Evolutionary conservation across 2,797 vertebrate genomes (phyloP), one percentile per base, ranked within the genome.

Genomic region (Crax fasciolata): DNA sequence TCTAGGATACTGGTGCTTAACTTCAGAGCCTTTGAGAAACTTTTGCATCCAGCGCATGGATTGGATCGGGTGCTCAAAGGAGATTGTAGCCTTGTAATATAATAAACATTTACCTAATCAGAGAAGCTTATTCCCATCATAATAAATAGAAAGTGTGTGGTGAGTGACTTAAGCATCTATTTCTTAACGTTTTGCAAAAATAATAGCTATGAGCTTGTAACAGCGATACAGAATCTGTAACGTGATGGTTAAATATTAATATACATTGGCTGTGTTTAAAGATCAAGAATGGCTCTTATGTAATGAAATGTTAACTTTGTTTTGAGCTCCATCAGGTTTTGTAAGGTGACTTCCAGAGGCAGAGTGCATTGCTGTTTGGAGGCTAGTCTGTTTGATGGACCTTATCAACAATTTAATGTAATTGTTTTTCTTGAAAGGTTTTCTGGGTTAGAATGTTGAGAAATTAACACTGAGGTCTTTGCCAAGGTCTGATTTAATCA

Each of bases 161-260:
- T 84, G 41, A 13, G 61, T 88, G 91, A 95, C 84, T 87, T 94
- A 90, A 82, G 67, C 83, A 79, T 87, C 38, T 88, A 14, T 89
- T 97, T 91, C 76, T 49, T 44, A 32, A 23, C 58, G 76, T 93
- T 89, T 88, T 86, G 63, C 75, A 61, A 43, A 95, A 80, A 46
- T 77, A 89, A 81, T 89, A 93, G 51, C 54, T 77, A 2, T 59
- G 78, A 92, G 77, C 63, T 77, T 87, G 48, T 89, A 84, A 91
- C 70, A 72, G 92, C 89, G 93, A 85, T 87, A 94, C 2, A 28
- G 83, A 91, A 89, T 96, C 92, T 94, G 72, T 91, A 65, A 82
- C 74, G 59, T 63, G 35, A 44, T 93, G 72, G 92, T 97, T 96
- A 96, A 96, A 95, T 94, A 96, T 97, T 97, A 97, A 97, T 95